Evolutionary conservation across 2,888 invertebrate genomes (phyloP).

Genomic region (Hydriomena furcata): DNA sequence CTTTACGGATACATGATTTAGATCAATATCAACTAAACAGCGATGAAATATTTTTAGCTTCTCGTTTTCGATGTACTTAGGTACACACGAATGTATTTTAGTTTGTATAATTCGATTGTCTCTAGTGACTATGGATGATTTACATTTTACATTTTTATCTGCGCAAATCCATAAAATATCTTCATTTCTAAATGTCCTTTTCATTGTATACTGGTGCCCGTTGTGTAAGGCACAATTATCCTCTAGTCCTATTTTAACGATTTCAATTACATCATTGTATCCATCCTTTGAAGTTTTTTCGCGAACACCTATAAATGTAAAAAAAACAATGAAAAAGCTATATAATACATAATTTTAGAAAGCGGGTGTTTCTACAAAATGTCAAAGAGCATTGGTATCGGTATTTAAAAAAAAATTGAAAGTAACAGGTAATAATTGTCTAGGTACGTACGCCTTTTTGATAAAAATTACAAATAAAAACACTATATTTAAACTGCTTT

Average conservation of each 20-base stretch:
- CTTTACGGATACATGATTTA: not conserved
- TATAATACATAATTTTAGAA: too few relatives aligned
- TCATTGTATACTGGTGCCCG: constrained; percentile 8
- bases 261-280: not conserved
- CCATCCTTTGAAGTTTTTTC: not conserved
- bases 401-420: too few relatives aligned
- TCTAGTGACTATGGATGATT: not conserved
- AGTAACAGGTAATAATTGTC: too few relatives aligned
- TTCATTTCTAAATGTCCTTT: not conserved
- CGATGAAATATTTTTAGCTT: constrained; percentile 5
- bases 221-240: constrained; percentile 3
- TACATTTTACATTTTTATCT: not conserved
- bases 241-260: constrained; percentile 3
- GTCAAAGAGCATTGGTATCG: too few relatives aligned
- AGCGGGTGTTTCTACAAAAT: too few relatives aligned
- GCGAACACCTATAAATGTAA: too few relatives aligned
- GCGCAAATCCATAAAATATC: constrained; percentile 4
- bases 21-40: not conserved
- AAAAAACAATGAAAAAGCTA: too few relatives aligned
- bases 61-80: constrained; percentile 3
- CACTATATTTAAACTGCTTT: too few relatives aligned
- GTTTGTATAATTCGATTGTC: constrained; percentile 1
- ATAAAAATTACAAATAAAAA: too few relatives aligned
- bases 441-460: too few relatives aligned
- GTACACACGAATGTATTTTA: constrained; percentile 9